Conservation (phyloP, 2,888 invertebrate species). For the Caenorhabditis sp. region DNA sequence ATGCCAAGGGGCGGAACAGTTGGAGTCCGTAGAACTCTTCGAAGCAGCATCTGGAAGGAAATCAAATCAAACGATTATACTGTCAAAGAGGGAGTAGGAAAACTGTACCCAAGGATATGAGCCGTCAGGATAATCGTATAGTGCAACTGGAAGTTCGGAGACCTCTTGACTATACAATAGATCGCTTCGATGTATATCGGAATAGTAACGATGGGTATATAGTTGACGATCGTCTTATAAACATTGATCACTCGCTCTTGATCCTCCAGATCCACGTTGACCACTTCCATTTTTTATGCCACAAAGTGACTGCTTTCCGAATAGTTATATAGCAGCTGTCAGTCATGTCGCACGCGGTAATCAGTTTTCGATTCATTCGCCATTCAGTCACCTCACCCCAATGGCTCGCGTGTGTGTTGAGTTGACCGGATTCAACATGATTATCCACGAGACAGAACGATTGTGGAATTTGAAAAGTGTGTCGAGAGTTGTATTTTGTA, state of each 20-base stretch:
- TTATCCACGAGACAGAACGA: conserved; percentile 1
- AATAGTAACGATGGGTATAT: conserved; percentile 36
- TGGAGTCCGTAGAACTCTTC: conserved; percentile 57
- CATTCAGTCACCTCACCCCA: no score
- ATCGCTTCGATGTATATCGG: conserved; percentile 50
- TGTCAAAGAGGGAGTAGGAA: no score
- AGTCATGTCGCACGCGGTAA: conserved; percentile 22
- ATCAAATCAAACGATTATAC: no score
- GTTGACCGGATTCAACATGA: conserved; percentile 23
- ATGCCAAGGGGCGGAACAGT: conserved; percentile 48
- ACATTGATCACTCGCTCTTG: conserved; percentile 9
- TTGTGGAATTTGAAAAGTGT: no score
- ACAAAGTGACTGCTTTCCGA: conserved; percentile 8
- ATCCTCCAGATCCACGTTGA: conserved; percentile 16
- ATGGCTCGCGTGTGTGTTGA: conserved; percentile 33
- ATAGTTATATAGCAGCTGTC: conserved; percentile 24
- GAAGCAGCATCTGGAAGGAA: conserved; percentile 45
- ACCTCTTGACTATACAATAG: conserved; percentile 45
- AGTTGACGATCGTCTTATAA: conserved; percentile 24
- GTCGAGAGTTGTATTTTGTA: conserved; percentile 24
- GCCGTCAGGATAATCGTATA: conserved; percentile 39
- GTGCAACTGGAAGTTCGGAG: conserved; percentile 31
- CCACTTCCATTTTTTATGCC: conserved; percentile 21
- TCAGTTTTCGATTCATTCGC: conserved; percentile 55
- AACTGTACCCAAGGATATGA: conserved; percentile 46